Evolutionary conservation across 2,113 vertebrate genomes (phyloP).

Genomic region (Pica pica): DNA sequence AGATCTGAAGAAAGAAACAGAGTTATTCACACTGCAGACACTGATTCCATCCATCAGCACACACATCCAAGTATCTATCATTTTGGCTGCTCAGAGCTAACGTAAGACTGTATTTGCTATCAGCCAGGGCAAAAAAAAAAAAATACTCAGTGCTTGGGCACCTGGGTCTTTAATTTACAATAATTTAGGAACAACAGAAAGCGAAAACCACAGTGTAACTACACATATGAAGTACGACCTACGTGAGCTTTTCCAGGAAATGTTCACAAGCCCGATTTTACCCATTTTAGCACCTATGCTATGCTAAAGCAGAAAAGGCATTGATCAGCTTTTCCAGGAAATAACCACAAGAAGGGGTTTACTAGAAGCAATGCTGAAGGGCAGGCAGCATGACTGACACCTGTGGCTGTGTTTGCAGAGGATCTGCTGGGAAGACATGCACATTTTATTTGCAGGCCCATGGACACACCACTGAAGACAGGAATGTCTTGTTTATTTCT

Average conservation of each 20-base stretch:
- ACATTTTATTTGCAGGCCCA: neutral
- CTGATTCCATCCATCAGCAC: neutral
- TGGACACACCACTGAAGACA: neutral
- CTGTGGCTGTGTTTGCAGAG: neutral
- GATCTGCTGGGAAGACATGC: neutral
- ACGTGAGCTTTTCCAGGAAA: neutral
- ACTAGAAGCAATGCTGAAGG: neutral
- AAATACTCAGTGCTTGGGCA: neutral
- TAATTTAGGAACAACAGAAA: neutral
- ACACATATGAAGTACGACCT: rapidly evolving
- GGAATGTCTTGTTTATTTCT: neutral
- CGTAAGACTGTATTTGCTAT: neutral
- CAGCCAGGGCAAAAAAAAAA: neutral
- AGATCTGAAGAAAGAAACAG: conserved; percentile 15
- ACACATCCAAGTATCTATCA: neutral
- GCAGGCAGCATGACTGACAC: neutral
- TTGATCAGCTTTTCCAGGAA: neutral
- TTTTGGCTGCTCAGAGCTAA: neutral
- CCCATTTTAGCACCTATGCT: neutral
- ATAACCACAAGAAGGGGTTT: neutral
- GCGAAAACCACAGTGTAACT: neutral
- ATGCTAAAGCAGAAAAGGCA: neutral
- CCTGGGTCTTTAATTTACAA: neutral
- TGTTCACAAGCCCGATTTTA: neutral
- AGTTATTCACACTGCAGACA: conserved; percentile 12